phyloP scores from a whole-genome alignment of 2,797 vertebrate species.

The Carcharodon carcharias region DNA sequence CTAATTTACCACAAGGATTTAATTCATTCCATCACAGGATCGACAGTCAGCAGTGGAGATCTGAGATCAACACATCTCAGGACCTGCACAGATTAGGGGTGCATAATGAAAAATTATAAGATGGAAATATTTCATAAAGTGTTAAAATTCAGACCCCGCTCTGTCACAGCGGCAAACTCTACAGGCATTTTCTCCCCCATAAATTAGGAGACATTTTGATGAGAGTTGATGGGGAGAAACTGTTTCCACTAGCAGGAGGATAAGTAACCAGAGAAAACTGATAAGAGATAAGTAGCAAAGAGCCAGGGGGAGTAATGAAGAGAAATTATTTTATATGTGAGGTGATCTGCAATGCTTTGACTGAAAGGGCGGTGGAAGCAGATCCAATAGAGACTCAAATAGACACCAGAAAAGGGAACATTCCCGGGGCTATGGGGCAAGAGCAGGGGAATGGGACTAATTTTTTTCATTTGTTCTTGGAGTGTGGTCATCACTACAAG shows the following conservation, averaged over 20 bases:
- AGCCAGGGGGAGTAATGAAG: not conserved
- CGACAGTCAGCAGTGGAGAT: not conserved
- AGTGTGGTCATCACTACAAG: too few relatives aligned
- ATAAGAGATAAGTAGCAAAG: not conserved
- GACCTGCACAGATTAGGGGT: not conserved
- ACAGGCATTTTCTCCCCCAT: not conserved
- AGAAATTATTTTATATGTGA: not conserved
- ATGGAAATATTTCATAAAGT: not conserved
- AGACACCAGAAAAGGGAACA: not conserved
- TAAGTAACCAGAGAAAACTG: not conserved
- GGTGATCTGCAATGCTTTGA: not conserved
- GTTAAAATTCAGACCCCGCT: not conserved
- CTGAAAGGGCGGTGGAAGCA: not conserved
- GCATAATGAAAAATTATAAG: not conserved
- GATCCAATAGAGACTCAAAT: not conserved
- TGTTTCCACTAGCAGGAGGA: not conserved
- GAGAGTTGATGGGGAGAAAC: not conserved
- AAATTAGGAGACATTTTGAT: not conserved
- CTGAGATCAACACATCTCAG: not conserved
- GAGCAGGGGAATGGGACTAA: not conserved
- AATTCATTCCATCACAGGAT: not conserved
- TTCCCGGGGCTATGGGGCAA: not conserved
- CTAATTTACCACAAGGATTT: not conserved
- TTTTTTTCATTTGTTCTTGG: too few relatives aligned
- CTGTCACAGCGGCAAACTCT: not conserved